Conservation (phyloP, 2,797 vertebrate genomes). For the Cyclura pinguis region DNA sequence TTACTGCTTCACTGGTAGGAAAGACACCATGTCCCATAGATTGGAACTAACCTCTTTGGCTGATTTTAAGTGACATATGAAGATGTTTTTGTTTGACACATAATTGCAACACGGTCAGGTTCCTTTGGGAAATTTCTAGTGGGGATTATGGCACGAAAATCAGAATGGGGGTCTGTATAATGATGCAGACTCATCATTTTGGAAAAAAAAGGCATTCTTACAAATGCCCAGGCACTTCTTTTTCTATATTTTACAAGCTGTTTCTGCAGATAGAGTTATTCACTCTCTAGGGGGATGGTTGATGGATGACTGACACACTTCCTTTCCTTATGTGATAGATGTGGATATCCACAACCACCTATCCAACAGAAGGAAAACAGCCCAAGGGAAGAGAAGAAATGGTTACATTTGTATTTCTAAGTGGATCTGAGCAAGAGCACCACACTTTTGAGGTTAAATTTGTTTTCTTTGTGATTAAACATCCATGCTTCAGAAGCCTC, state of each 20-base stretch:
- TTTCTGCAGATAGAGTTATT: constrained; percentile 49
- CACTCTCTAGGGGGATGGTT: constrained; percentile 29
- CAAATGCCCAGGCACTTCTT: constrained; percentile 14
- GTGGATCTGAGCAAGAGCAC: constrained; percentile 3
- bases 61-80: background rate
- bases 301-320: constrained; percentile 42
- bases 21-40: too few species aligned
- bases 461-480: background rate
- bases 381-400: constrained; percentile 21
- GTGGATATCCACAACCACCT: constrained; percentile 32
- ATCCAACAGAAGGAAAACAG: constrained; percentile 22
- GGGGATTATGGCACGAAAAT: background rate
- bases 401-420: background rate
- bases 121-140: constrained; percentile 23
- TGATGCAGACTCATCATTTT: constrained; percentile 23
- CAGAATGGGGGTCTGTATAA: constrained; percentile 18
- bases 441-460: background rate
- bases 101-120: background rate
- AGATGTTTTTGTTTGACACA: background rate
- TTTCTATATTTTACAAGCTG: constrained; percentile 39
- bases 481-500: background rate
- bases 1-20: too few species aligned
- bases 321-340: background rate
- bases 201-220: constrained; percentile 32
- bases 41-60: background rate